phyloP scores from a whole-genome alignment of 53 echinoderm and acorn worm species.

The Echinarachnius parma region DNA sequence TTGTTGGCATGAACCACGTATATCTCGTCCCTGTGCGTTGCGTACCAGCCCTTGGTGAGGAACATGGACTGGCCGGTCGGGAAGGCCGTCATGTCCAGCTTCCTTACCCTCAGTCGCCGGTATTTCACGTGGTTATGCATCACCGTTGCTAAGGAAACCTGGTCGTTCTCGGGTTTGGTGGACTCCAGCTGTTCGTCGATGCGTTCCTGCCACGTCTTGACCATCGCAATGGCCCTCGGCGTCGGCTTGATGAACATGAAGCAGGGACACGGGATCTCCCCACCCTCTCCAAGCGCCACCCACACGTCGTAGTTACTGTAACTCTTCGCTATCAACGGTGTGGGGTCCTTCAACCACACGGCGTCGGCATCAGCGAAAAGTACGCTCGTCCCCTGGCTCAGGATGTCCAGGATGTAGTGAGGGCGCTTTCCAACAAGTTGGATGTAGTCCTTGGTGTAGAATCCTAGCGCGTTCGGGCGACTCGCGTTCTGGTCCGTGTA shows the following conservation, averaged over 20 bases:
- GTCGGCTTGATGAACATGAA: slow-evolving; percentile 44
- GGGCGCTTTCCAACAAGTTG: slow-evolving; percentile 39
- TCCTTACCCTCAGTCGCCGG: slow-evolving; percentile 11
- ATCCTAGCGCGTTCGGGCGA: slow-evolving; percentile 2
- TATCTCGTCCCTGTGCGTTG: slow-evolving; percentile 19
- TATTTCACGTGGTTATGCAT: slow-evolving; percentile 23
- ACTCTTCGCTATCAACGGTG: slow-evolving; percentile 26
- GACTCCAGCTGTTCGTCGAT: slow-evolving; percentile 10
- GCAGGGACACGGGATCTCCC: slow-evolving; percentile 42
- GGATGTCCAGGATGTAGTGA: slow-evolving; percentile 25
- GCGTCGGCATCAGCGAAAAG: slow-evolving; percentile 49
- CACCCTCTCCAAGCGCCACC: slow-evolving; percentile 41
- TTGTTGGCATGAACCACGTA: slow-evolving; percentile 51
- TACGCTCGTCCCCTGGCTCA: slow-evolving; percentile 28
- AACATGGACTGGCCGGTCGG: slow-evolving; percentile 52
- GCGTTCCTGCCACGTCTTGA: slow-evolving; percentile 30
- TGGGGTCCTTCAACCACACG: slow-evolving; percentile 52
- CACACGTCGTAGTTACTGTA: slow-evolving; percentile 26
- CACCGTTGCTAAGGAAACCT: slow-evolving; percentile 27
- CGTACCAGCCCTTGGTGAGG: slow-evolving; percentile 26
- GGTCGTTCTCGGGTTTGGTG: slow-evolving; percentile 41
- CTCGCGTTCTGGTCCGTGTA: slow-evolving; percentile 25
- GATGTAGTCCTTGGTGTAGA: slow-evolving; percentile 44
- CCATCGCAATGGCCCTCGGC: slow-evolving; percentile 21
- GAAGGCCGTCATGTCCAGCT: slow-evolving; percentile 25